A percentile compares a stretch with the other conserved stretches of the same genome.
Conservation (phyloP, 2,888 invertebrate species). For the Drosophila kokeensis region DNA sequence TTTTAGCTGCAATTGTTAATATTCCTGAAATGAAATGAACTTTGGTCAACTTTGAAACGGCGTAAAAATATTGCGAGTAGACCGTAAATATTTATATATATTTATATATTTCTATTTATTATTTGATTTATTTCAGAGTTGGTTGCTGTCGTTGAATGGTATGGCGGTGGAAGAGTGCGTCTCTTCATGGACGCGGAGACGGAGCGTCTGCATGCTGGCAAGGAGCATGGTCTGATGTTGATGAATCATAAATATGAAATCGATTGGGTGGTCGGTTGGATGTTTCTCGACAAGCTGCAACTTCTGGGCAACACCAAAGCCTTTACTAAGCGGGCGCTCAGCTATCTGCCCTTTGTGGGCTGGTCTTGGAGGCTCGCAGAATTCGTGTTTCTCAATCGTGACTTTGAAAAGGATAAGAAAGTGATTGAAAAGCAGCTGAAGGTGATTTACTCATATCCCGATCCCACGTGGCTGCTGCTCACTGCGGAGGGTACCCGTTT, state of each 20-base stretch:
- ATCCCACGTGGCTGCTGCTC: constrained; percentile 94
- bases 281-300: constrained; percentile 91
- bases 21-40: background rate
- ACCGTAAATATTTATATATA: background rate
- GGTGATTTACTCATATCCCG: constrained; percentile 93
- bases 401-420: constrained; percentile 95
- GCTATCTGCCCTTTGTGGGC: constrained; percentile 95
- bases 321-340: constrained; percentile 95
- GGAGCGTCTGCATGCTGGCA: constrained; percentile 91
- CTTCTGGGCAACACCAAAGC: constrained; percentile 97
- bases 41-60: background rate
- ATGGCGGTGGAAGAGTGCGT: constrained; percentile 91
- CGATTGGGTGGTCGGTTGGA: constrained; percentile 98
- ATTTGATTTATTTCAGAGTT: constrained; percentile 88
- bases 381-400: constrained; percentile 96
- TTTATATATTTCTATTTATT: background rate
- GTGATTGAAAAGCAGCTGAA: constrained; percentile 92
- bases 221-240: constrained; percentile 94
- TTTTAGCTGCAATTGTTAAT: background rate
- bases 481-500: constrained; percentile 98
- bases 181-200: constrained; percentile 92
- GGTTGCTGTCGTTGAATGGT: constrained; percentile 97
- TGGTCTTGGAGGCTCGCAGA: constrained; percentile 99
- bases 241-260: constrained; percentile 98
- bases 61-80: background rate